These are phyloP conservation scores for Tillus elongatus DNA, from an alignment of 2,888 invertebrate species.

Conservation along the genomic window DNA sequence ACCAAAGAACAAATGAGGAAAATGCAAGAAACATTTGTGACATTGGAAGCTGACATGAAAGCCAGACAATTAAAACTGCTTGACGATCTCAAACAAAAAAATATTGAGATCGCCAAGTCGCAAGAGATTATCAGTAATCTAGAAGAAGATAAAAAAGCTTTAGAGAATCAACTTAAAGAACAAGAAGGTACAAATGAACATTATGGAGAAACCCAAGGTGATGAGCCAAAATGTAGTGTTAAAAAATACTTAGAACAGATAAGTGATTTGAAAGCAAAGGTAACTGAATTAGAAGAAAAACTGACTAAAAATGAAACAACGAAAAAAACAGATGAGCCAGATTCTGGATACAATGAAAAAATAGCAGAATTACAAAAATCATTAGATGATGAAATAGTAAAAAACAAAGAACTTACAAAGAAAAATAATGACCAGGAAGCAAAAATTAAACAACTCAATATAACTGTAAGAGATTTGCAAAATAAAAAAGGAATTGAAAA, in stretches of 20 bases:
- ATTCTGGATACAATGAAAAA: too few relatives aligned
- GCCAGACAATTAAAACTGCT: conserved; percentile 39
- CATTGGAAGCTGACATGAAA: conserved; percentile 61
- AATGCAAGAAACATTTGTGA: conserved; percentile 70
- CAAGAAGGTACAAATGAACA: conserved; percentile 7
- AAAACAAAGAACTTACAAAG: conserved; percentile 46
- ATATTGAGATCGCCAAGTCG: conserved; percentile 29
- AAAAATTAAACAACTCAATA: conserved; percentile 28
- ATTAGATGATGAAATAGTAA: conserved; percentile 42
- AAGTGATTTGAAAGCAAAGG: conserved; percentile 12
- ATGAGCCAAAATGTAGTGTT: conserved; percentile 12
- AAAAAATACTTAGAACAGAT: conserved; percentile 21
- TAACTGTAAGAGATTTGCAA: conserved; percentile 19
- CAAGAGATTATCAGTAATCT: conserved; percentile 23
- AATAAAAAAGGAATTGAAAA: conserved; percentile 4
- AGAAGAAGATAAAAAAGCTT: conserved; percentile 19
- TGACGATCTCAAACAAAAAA: conserved; percentile 31
- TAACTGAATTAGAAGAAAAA: conserved; percentile 11
- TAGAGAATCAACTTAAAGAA: conserved; percentile 10
- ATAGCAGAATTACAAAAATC: conserved; percentile 22
- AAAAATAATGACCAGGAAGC: conserved; percentile 30
- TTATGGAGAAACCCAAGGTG: not conserved
- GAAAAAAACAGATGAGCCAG: conserved; percentile 19
- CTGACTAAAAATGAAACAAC: conserved; percentile 18
- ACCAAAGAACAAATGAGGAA: conserved; percentile 71